phyloP scores from a whole-genome alignment of 2,113 vertebrate genomes.

The Columba janthina region DNA sequence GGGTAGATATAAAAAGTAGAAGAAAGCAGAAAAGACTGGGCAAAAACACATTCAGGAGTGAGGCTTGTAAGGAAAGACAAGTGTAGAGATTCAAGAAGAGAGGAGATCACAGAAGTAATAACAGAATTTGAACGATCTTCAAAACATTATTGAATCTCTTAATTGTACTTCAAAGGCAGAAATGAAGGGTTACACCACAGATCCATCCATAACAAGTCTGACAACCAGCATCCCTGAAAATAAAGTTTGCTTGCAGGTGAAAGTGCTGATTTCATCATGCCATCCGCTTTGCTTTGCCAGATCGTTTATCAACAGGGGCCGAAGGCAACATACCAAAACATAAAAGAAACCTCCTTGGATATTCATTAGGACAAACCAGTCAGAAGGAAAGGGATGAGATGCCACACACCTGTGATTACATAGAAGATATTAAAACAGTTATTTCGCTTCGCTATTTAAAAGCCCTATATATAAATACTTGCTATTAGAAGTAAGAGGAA shows the following conservation, averaged over 20 bases:
- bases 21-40: not conserved
- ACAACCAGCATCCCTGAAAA: conserved; percentile 18
- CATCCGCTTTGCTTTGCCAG: conserved; percentile 12
- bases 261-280: conserved; percentile 48
- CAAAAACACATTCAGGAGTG: not conserved
- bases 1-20: not conserved
- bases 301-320: conserved; percentile 27
- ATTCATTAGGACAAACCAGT: conserved; percentile 52
- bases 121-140: not conserved
- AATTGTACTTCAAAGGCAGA: conserved; percentile 24
- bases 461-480: not conserved
- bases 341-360: conserved; percentile 30
- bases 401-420: not conserved
- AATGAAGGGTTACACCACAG: conserved; percentile 11
- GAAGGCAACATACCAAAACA: conserved; percentile 53
- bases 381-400: conserved; percentile 33
- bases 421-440: not conserved
- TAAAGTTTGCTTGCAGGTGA: conserved; percentile 47
- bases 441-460: not conserved
- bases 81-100: not conserved
- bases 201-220: not conserved
- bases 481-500: not conserved
- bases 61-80: not conserved
- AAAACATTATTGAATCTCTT: not conserved
- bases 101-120: not conserved